Conservation (phyloP, 1,140 invertebrate species). For the Drosophila nannoptera region DNA sequence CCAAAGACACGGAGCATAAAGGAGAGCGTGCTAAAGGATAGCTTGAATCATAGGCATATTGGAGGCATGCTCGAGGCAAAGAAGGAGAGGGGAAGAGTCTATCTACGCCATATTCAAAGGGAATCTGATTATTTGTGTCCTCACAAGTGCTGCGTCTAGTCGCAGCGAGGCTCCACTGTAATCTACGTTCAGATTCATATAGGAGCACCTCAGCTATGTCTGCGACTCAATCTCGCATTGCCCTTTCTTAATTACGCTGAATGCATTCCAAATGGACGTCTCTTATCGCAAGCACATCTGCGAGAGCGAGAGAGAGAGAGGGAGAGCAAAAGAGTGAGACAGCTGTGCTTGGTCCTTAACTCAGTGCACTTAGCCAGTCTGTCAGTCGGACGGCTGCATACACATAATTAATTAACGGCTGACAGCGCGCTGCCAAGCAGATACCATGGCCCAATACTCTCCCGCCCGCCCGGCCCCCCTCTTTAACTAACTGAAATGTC, state of each 20-base stretch:
- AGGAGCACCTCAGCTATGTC: not conserved
- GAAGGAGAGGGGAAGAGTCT: too few species aligned
- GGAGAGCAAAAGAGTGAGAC: not conserved
- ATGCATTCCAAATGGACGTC: conserved; percentile 12
- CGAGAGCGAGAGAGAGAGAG: too few species aligned
- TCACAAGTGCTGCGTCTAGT: too few species aligned
- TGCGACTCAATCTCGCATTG: conserved; percentile 11
- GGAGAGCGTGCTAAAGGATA: too few species aligned
- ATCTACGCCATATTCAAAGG: too few species aligned
- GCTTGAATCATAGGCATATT: too few species aligned
- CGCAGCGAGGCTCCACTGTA: too few species aligned
- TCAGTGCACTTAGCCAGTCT: conserved; percentile 50
- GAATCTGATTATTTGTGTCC: too few species aligned
- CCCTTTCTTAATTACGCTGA: conserved; percentile 35
- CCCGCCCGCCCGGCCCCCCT: conserved; percentile 22
- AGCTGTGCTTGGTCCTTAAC: conserved; percentile 1
- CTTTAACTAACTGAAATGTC: conserved; percentile 71
- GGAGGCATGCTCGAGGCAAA: too few species aligned
- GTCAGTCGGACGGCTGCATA: conserved; percentile 62
- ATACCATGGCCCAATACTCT: conserved; percentile 4
- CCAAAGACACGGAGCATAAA: too few species aligned
- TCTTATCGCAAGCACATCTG: too few species aligned
- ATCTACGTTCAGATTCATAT: not conserved
- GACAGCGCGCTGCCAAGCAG: conserved; percentile 51
- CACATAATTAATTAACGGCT: conserved; percentile 73